phyloP scores from a whole-genome alignment of 23 tunicate genomes.

The Phallusia fumigata region DNA sequence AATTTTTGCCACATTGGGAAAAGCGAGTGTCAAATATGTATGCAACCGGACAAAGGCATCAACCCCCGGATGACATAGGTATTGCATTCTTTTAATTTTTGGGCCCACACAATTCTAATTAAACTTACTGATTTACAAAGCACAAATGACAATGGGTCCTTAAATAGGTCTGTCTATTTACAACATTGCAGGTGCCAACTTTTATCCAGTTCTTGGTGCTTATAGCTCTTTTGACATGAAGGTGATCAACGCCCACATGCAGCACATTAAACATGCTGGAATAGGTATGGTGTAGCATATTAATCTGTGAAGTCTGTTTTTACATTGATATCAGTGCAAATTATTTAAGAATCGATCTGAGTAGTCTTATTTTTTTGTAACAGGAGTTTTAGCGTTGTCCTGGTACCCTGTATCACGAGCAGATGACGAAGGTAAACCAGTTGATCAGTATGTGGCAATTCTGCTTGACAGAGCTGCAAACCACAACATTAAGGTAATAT shows the following conservation, averaged over 20 bases:
- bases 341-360: too few species aligned
- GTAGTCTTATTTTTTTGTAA: not conserved
- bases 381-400: conserved; percentile 82
- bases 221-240: conserved; percentile 64
- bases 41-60: conserved; percentile 79
- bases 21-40: conserved; percentile 48
- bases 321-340: too few species aligned
- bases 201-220: conserved; percentile 78
- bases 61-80: conserved; percentile 95
- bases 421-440: conserved; percentile 85
- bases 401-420: conserved; percentile 73
- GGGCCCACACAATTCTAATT: too few species aligned
- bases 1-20: conserved; percentile 88
- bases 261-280: conserved; percentile 47
- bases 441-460: conserved; percentile 32
- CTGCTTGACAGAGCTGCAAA: conserved; percentile 50
- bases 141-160: too few species aligned
- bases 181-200: conserved; percentile 65
- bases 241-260: conserved; percentile 49
- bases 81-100: not conserved
- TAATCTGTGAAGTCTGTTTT: too few species aligned
- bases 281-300: conserved; percentile 48
- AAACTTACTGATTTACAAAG: too few species aligned
- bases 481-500: conserved; percentile 41
- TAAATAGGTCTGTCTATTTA: too few species aligned